Evolutionary conservation across 2,797 vertebrate species (phyloP).

Genomic region (Leucoraja ocellata): DNA sequence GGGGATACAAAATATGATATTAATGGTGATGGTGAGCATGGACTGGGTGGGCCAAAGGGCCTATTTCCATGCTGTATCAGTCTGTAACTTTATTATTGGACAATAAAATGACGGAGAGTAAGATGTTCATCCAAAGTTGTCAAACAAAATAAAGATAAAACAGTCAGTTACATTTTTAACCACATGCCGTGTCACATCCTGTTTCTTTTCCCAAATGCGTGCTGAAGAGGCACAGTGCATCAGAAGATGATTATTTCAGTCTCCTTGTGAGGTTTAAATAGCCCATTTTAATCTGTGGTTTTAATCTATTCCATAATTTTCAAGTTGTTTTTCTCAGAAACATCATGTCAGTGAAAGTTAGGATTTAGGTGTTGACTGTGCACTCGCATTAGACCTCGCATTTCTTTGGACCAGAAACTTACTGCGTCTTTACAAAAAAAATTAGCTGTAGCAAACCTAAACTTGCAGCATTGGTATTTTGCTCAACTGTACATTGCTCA

Average conservation of each 20-base stretch:
- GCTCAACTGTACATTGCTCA: background rate
- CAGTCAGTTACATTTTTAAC: background rate
- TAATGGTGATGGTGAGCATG: no score
- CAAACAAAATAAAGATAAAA: background rate
- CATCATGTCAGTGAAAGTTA: background rate
- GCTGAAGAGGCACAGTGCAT: background rate
- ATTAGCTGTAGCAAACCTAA: background rate
- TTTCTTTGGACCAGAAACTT: background rate
- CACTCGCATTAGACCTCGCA: background rate
- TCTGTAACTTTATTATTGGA: background rate
- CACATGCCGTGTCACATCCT: constrained; percentile 4
- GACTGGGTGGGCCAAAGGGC: no score
- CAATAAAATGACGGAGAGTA: background rate
- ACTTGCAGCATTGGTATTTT: background rate
- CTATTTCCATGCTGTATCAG: no score
- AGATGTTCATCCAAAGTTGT: background rate
- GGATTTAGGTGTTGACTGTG: background rate
- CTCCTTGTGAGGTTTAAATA: background rate
- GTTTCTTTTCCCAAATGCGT: constrained; percentile 19
- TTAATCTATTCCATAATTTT: constrained; percentile 7
- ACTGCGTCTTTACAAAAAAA: background rate
- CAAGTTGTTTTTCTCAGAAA: background rate
- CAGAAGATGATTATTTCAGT: background rate
- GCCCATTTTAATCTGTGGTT: background rate
- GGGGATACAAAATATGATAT: no score